Conservation (phyloP, 1,140 invertebrate genomes). For the Saccostrea glomerata region DNA sequence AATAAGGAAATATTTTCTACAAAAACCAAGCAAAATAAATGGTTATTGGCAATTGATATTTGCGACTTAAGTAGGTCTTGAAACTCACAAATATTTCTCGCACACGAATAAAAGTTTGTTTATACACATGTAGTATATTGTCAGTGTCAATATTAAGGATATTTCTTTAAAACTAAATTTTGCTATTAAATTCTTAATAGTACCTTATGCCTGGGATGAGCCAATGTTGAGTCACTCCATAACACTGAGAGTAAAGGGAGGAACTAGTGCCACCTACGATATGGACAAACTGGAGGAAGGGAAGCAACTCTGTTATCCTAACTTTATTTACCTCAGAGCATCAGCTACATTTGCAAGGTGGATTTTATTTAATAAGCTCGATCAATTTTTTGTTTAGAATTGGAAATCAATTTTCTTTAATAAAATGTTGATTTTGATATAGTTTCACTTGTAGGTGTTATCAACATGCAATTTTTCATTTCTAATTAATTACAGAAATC, state of each 20-base stretch:
- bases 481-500: too few species aligned
- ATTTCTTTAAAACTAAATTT: background rate
- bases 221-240: constrained; percentile 86
- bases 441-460: too few species aligned
- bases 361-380: background rate
- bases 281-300: constrained; percentile 86
- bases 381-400: background rate
- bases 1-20: too few species aligned
- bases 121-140: too few species aligned
- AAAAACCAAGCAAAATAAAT: too few species aligned
- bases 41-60: too few species aligned
- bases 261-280: constrained; percentile 88
- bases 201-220: constrained; percentile 96
- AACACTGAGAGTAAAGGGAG: constrained; percentile 91
- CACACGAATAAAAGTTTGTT: too few species aligned
- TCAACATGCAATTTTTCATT: too few species aligned
- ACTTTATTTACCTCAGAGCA: constrained; percentile 96
- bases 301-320: constrained; percentile 92
- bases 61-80: too few species aligned
- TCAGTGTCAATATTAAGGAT: too few species aligned
- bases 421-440: background rate
- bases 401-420: background rate
- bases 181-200: constrained; percentile 75
- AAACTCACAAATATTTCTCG: too few species aligned
- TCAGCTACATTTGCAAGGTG: constrained; percentile 84